Evolutionary conservation across 2,113 vertebrate species (phyloP), one percentile per base, ranked within the genome.

Genomic region (Gnathonemus longibarbis): DNA sequence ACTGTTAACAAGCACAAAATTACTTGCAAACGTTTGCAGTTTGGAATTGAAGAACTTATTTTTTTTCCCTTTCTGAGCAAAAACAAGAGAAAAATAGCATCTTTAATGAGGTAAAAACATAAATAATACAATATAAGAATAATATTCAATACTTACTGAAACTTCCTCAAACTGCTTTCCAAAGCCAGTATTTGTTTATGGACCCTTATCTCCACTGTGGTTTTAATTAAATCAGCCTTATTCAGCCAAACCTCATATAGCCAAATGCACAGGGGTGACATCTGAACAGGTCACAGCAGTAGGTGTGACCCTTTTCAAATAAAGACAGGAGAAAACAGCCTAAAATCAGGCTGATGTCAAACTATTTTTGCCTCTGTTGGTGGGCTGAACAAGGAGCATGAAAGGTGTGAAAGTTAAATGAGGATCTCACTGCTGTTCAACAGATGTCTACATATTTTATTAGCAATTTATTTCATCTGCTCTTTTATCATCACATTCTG

Each of bases 391-490:
- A 46, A 56, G 31, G 3, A 9, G 21, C 8, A 11, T 13, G 4
- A 53, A 35, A 91, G 66, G 90, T 91, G 88, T 70, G 83, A 86
- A 93, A 85, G 91, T 91, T 92, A 88, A 93, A 95, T 94, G 93
- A 94, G 93, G 91, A 93, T 92, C 89, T 88, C 90, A 24, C 90
- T 89, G 93, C 92, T 90, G 93, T 91, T 91, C 89, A 94, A 93
- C 93, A 93, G 91, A 90, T 92, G 93, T 90, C 91, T 91, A 93
- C 90, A 92, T 93, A 91, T 94, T 92, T 93, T 90, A 92, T 93
- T 94, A 91, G 92, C 90, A 92, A 91, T 93, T 90, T 91, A 90
- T 92, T 92, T 91, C 93, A 42, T 87, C 91, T 92, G 91, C 92
- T 92, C 80, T 92, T 93, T 94, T 90, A 93, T 93, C 91, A 92